These are phyloP conservation scores for Hydrochoerus hydrochaeris DNA, from an alignment of 2,113 vertebrate genomes.

Conservation along the genomic window DNA sequence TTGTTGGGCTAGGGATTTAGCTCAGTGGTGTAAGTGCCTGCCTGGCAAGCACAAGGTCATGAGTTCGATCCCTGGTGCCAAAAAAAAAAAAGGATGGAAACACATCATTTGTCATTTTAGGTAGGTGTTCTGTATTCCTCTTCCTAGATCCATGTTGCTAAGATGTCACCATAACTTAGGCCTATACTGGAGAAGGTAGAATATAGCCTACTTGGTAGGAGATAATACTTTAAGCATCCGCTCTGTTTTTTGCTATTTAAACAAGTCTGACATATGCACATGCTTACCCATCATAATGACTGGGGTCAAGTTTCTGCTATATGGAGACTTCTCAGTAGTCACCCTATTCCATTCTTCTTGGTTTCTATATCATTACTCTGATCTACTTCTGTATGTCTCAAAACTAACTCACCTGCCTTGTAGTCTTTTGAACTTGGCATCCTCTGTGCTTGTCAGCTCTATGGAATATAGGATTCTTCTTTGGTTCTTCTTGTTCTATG, in stretches of 20 bases:
- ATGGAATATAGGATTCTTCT: background rate
- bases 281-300: background rate
- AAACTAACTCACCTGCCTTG: background rate
- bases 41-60: too few relatives aligned
- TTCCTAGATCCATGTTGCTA: background rate
- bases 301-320: background rate
- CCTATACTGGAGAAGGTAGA: background rate
- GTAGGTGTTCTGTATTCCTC: background rate
- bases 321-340: background rate
- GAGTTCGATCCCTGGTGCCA: too few relatives aligned
- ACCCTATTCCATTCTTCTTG: background rate
- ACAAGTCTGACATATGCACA: background rate
- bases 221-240: background rate
- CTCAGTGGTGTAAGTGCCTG: too few relatives aligned
- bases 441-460: background rate
- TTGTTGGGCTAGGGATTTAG: background rate
- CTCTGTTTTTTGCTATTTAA: background rate
- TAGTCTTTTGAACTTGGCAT: constrained; percentile 13
- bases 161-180: background rate
- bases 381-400: background rate
- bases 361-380: constrained; percentile 24
- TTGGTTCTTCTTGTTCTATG: background rate
- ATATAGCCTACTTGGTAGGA: background rate
- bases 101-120: background rate
- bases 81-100: background rate